Conservation (phyloP, 2,888 invertebrate species). For the Drosophila pseudotalamancana region DNA sequence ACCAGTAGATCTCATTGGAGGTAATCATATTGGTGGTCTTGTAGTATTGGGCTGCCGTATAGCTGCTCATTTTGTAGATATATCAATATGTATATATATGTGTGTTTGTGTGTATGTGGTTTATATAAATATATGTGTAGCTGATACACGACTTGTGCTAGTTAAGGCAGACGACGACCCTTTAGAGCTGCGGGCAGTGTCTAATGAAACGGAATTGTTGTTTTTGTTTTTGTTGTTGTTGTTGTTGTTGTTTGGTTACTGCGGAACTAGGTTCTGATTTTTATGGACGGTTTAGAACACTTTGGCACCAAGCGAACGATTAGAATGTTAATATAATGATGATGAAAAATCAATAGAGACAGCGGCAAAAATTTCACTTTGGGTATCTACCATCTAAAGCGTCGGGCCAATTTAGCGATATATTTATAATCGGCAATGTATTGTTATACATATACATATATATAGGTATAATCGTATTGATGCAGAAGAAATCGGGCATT, state of each 20-base stretch:
- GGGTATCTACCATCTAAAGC: constrained; percentile 25
- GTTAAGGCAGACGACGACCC: constrained; percentile 64
- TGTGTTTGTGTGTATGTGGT: constrained; percentile 16
- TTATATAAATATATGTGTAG: constrained; percentile 24
- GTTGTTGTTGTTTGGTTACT: constrained; percentile 38
- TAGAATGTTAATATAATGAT: constrained; percentile 9
- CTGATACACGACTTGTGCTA: constrained; percentile 38
- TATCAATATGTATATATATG: constrained; percentile 16
- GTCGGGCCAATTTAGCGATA: constrained; percentile 44
- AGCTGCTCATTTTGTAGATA: constrained; percentile 69
- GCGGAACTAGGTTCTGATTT: constrained; percentile 66
- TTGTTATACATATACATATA: background rate
- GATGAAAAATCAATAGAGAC: constrained; percentile 63
- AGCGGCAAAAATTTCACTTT: constrained; percentile 40
- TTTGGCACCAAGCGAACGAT: constrained; percentile 60
- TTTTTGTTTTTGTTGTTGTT: constrained; percentile 23
- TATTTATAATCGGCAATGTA: background rate
- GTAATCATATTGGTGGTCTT: constrained; percentile 82
- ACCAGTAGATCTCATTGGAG: constrained; percentile 82
- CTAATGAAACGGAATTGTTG: constrained; percentile 71
- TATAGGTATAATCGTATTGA: constrained; percentile 35
- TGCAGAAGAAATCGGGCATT: constrained; percentile 34
- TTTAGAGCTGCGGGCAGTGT: constrained; percentile 51
- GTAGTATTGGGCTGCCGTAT: constrained; percentile 74
- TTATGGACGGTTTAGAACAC: constrained; percentile 68